Percentiles rank a stretch among this genome's conserved stretches.
Evolutionary conservation across 2,113 vertebrate genomes (phyloP).

Genomic region (Hipposideros armiger): DNA sequence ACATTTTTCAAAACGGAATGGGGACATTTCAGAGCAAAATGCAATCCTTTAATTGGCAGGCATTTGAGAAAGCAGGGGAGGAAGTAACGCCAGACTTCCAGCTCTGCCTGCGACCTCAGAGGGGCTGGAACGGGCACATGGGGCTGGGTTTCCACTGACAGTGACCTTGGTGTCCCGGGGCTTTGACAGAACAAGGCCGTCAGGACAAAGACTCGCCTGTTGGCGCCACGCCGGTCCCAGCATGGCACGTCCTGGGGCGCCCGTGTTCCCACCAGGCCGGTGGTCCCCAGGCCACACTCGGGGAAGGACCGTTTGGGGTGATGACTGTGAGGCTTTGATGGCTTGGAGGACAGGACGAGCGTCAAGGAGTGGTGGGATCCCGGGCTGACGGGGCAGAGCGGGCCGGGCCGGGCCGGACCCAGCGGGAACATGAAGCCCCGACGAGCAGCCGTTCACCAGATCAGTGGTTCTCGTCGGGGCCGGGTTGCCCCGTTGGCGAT

Average conservation of each 20-base stretch:
- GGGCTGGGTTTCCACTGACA: background rate
- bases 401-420: background rate
- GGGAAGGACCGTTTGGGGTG: no score
- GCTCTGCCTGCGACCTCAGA: background rate
- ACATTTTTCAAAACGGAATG: slow-evolving; percentile 21
- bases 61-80: slow-evolving; percentile 12
- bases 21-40: slow-evolving; percentile 32
- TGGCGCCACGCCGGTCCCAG: fast-evolving
- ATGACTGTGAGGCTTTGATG: background rate
- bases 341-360: background rate
- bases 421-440: background rate
- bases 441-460: background rate
- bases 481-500: no score
- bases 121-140: background rate
- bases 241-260: fast-evolving
- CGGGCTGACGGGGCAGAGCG: background rate
- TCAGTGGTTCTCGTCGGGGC: no score
- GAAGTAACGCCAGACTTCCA: background rate
- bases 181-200: background rate
- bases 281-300: background rate
- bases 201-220: background rate
- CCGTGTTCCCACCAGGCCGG: background rate
- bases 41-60: slow-evolving; percentile 63
- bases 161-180: background rate
- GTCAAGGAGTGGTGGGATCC: background rate